phyloP scores from a whole-genome alignment of 1,140 invertebrate species.

The Caenorhabditis brenneri region DNA sequence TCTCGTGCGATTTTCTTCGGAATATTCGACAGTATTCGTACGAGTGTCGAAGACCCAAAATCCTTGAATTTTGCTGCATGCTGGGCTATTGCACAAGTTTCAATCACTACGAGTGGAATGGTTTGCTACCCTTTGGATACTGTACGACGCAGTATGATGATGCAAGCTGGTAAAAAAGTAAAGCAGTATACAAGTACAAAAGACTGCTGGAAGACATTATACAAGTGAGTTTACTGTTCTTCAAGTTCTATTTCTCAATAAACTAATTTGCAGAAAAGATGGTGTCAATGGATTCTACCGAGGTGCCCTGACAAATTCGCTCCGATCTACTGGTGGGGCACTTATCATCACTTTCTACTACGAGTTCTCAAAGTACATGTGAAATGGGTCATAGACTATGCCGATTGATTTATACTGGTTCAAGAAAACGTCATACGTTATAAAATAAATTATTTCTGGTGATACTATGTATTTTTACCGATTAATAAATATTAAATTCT shows the following conservation, averaged over 20 bases:
- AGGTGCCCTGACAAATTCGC: conserved; percentile 64
- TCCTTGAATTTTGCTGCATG: conserved; percentile 57
- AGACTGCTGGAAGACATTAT: conserved; percentile 60
- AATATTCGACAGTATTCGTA: conserved; percentile 68
- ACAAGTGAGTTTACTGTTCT: conserved; percentile 36
- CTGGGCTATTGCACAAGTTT: conserved; percentile 64
- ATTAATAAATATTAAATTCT: neutral
- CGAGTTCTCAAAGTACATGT: conserved; percentile 64
- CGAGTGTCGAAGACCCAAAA: conserved; percentile 55
- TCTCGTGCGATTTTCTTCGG: conserved; percentile 72
- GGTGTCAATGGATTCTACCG: conserved; percentile 59
- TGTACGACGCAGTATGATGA: conserved; percentile 63
- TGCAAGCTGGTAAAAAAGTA: conserved; percentile 59
- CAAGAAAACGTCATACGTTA: neutral
- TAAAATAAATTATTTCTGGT: neutral
- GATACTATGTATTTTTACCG: neutral
- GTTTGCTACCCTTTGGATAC: conserved; percentile 67
- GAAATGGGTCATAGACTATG: neutral
- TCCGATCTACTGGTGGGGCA: conserved; percentile 63
- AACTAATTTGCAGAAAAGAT: conserved; percentile 58
- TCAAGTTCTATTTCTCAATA: neutral
- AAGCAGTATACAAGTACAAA: conserved; percentile 59
- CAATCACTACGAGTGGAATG: conserved; percentile 16
- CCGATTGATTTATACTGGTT: neutral
- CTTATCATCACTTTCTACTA: conserved; percentile 66